phyloP scores from a whole-genome alignment of 2,797 vertebrate genomes.

The Galaxias olidus region DNA sequence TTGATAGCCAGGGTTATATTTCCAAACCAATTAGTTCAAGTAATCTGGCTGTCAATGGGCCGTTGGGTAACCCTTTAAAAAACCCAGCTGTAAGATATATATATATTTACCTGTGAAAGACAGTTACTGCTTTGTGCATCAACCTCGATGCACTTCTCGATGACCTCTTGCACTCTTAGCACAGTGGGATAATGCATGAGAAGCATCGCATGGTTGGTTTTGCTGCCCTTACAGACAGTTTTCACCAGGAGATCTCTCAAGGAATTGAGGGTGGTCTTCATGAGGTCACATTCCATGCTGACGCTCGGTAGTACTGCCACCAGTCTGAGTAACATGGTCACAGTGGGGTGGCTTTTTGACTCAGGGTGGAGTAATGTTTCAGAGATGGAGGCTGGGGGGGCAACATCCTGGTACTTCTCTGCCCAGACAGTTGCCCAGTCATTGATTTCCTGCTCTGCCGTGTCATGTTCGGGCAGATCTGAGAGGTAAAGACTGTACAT shows the following conservation, averaged over 20 bases:
- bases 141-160: constrained; percentile 86
- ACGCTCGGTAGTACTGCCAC: constrained; percentile 90
- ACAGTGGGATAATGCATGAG: constrained; percentile 85
- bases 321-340: constrained; percentile 86
- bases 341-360: constrained; percentile 88
- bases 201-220: constrained; percentile 83
- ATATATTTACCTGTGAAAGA: constrained; percentile 73
- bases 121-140: constrained; percentile 76
- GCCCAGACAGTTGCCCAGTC: constrained; percentile 92
- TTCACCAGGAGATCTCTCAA: constrained; percentile 84
- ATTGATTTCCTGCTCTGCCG: constrained; percentile 86
- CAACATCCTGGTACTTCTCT: constrained; percentile 88
- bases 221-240: constrained; percentile 81
- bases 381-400: constrained; percentile 89
- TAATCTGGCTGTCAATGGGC: not conserved
- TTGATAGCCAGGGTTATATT: no score
- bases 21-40: no score
- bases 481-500: constrained; percentile 85
- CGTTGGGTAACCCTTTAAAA: no score
- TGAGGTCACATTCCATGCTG: constrained; percentile 90
- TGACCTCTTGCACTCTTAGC: constrained; percentile 86
- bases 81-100: no score
- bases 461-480: constrained; percentile 88
- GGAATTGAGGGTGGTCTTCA: constrained; percentile 85
- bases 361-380: constrained; percentile 90